Base-by-base conservation (phyloP, 2,888 invertebrate genomes). In the Torymus tubicola region DNA sequence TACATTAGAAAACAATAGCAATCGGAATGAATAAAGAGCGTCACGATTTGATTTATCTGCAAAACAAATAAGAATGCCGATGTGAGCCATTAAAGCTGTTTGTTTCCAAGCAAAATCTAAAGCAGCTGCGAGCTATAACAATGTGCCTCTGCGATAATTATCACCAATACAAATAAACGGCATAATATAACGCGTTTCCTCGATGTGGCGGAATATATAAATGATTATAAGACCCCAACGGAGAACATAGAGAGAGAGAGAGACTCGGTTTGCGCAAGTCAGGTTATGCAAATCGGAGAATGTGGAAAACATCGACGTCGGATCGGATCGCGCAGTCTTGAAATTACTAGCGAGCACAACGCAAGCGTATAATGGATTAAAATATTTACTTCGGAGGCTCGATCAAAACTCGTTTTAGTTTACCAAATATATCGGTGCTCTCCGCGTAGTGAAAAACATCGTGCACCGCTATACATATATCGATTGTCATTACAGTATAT, bases 221-320 rank as follows among this genome's bases (percentile, higher is more conserved):
- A 71, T 65, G 65, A 78, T 71, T 71, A 65, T 53, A 42, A 31
- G 24, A 4, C 12, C 78, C 31, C 42, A 42, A 42, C 50, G 50
- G 65, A 70, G 60, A 58, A 14, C 18, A 24, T 31, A 58, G 31
- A 42, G 60, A 60, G 16, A 60, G 52, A 18, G 50, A 5, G n/a
- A 11, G 31, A 11, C 21, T 13, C 12, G 10, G 16, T 67, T 81
- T 75, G 61, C 74, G 63, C 61, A 71, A 78, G 16, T 71, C 61
- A 67, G 73, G 24, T 81, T 75, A 74, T 78, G 70, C 65, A 65
- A 81, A 75, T 74, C 65, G 10, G 31, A 55, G 58, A 65, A 64
- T 74, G 78, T 78, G 68, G 74, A 78, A 81, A 77, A 61, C 68
- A 64, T 63, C 52, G 63, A 63, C 16, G 31, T 4, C 21, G 52